Evolutionary conservation across 2,888 invertebrate species (phyloP).

Genomic region (Macaria liturata): DNA sequence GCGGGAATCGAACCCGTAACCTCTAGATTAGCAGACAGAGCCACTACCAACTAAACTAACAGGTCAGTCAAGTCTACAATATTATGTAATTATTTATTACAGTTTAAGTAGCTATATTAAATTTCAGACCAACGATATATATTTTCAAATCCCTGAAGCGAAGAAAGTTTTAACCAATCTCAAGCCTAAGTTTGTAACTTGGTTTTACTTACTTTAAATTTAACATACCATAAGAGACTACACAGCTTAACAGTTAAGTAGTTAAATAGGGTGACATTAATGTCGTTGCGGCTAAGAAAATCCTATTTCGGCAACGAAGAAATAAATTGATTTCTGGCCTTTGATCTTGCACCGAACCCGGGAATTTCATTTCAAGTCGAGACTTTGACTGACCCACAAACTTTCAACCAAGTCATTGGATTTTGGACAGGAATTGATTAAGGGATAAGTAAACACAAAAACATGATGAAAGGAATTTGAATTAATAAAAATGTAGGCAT

Average conservation of each 20-base stretch:
- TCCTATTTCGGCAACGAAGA: constrained; percentile 3
- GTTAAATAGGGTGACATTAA: constrained; percentile 1
- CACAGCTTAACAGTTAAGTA: neutral
- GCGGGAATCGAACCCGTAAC: no score
- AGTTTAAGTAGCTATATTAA: no score
- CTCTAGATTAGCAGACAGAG: no score
- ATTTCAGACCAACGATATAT: no score
- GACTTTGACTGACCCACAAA: constrained; percentile 4
- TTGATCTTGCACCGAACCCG: constrained; percentile 12
- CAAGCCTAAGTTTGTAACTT: neutral
- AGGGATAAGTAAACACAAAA: no score
- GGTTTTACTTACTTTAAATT: neutral
- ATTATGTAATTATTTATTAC: no score
- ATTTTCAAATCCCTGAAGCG: no score
- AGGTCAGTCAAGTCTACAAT: no score
- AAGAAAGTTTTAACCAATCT: neutral
- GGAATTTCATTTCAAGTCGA: constrained; percentile 18
- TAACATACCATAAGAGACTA: neutral
- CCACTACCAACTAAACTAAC: no score
- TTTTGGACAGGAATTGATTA: constrained; percentile 1
- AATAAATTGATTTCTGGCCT: constrained; percentile 17
- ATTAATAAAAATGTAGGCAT: no score
- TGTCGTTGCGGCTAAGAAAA: constrained; percentile 5
- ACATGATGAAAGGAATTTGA: no score
- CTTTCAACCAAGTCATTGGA: constrained; percentile 12